Evolutionary conservation across 1,140 invertebrate genomes (phyloP).

Genomic region (Calliopsis andreniformis): DNA sequence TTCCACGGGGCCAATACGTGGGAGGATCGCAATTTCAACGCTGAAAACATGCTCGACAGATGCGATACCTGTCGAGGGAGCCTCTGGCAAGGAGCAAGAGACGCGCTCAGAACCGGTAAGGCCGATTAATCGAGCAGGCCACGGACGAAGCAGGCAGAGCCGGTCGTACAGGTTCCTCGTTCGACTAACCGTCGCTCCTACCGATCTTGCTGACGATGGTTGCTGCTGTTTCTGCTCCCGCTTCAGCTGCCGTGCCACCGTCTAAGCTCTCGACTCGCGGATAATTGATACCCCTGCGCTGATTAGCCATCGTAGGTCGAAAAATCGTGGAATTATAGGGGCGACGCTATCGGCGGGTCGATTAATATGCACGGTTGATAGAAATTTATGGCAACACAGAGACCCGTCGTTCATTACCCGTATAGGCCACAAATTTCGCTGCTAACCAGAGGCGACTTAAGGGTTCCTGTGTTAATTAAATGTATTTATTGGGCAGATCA

Average conservation of each 20-base stretch:
- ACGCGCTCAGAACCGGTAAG: conserved; percentile 68
- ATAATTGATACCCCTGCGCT: conserved; percentile 13
- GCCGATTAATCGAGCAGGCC: conserved; percentile 65
- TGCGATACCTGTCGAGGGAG: conserved; percentile 43
- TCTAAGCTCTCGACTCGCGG: not conserved
- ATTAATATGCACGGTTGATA: conserved; percentile 6
- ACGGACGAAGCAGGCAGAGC: conserved; percentile 54
- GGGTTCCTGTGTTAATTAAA: conserved; percentile 25
- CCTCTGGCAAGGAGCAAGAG: conserved; percentile 32
- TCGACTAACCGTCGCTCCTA: not conserved
- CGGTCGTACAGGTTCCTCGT: conserved; percentile 69
- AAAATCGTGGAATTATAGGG: conserved; percentile 30
- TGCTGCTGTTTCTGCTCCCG: conserved; percentile 54
- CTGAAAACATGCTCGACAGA: conserved; percentile 10
- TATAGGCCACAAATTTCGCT: not conserved
- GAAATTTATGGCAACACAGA: conserved; percentile 6
- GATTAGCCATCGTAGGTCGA: conserved; percentile 13
- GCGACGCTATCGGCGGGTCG: not conserved
- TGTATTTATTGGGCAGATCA: conserved; percentile 27
- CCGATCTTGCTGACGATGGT: conserved; percentile 37
- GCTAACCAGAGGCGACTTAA: not conserved
- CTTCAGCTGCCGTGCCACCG: conserved; percentile 8
- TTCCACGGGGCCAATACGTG: not conserved
- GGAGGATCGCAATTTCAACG: conserved; percentile 25
- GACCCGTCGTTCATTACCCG: not conserved